Conservation (phyloP, 2,113 vertebrate genomes). For the Pachypanchax playfairii region DNA sequence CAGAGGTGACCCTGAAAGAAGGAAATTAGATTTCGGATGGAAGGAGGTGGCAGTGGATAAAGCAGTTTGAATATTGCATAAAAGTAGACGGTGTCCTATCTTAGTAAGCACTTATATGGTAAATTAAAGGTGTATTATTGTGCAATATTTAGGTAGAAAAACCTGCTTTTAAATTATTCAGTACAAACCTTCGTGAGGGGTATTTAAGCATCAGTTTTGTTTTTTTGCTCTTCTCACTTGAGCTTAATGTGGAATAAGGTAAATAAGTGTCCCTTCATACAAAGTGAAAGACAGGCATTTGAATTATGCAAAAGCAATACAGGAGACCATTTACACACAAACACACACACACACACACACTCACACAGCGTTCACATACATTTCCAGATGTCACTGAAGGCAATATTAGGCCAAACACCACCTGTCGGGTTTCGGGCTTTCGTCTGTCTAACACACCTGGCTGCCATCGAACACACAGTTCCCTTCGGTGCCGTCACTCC, state of each 20-base stretch:
- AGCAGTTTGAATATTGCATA: conserved; percentile 18
- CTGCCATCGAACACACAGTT: conserved; percentile 43
- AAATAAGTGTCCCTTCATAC: not conserved
- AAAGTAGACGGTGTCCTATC: conserved; percentile 1
- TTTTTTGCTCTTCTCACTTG: not conserved
- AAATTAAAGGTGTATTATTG: not conserved
- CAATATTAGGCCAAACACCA: conserved; percentile 51
- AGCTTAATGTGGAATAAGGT: not conserved
- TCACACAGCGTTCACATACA: conserved; percentile 17
- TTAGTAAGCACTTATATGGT: not conserved
- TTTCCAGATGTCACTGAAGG: conserved; percentile 57
- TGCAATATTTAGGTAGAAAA: not conserved
- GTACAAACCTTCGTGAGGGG: not conserved
- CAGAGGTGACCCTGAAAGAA: conserved; percentile 66
- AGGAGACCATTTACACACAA: not conserved
- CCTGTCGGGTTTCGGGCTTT: conserved; percentile 55
- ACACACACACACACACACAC: not conserved
- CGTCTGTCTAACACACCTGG: conserved; percentile 67
- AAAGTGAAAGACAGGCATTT: not conserved
- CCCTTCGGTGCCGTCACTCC: conserved; percentile 46
- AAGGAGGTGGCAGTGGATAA: conserved; percentile 18
- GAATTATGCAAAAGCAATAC: conserved; percentile 3
- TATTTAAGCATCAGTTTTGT: not conserved
- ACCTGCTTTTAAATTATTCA: not conserved
- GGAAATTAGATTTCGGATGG: conserved; percentile 42